A percentile compares a stretch with the other conserved stretches of the same genome.
phyloP scores from a whole-genome alignment of 2,888 invertebrate genomes.

The Metalampra italica region DNA sequence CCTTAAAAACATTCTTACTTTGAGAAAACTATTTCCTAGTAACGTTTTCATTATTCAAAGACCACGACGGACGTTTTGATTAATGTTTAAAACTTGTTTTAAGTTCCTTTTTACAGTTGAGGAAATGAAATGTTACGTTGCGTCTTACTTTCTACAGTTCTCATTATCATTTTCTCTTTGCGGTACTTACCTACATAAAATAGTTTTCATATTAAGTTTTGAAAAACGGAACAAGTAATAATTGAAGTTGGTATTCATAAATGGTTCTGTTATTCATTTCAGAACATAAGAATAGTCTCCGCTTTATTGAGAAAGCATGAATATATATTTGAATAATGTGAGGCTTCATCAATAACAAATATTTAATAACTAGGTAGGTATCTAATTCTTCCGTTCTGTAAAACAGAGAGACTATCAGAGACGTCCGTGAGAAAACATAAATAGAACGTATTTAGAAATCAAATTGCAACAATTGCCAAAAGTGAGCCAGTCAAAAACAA shows the following conservation, averaged over 20 bases:
- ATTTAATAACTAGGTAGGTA: too few relatives aligned
- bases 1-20: constrained; percentile 4
- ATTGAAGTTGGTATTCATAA: too few relatives aligned
- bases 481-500: constrained; percentile 11
- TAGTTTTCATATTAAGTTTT: too few relatives aligned
- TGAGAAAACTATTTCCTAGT: constrained; percentile 14
- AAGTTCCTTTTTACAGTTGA: constrained; percentile 32
- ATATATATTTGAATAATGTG: too few relatives aligned
- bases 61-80: constrained; percentile 37
- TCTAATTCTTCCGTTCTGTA: too few relatives aligned
- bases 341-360: too few relatives aligned
- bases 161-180: background rate
- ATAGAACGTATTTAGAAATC: background rate
- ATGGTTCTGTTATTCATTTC: too few relatives aligned
- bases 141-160: constrained; percentile 8
- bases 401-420: background rate
- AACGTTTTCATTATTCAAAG: constrained; percentile 46
- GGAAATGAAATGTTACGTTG: constrained; percentile 12
- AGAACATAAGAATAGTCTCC: too few relatives aligned
- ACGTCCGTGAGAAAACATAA: background rate
- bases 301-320: too few relatives aligned
- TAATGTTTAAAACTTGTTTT: constrained; percentile 46
- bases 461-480: constrained; percentile 1
- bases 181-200: background rate
- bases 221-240: too few relatives aligned